These are phyloP conservation scores for Poecilia gillii DNA, from an alignment of 2,797 vertebrate species.

Conservation along the genomic window DNA sequence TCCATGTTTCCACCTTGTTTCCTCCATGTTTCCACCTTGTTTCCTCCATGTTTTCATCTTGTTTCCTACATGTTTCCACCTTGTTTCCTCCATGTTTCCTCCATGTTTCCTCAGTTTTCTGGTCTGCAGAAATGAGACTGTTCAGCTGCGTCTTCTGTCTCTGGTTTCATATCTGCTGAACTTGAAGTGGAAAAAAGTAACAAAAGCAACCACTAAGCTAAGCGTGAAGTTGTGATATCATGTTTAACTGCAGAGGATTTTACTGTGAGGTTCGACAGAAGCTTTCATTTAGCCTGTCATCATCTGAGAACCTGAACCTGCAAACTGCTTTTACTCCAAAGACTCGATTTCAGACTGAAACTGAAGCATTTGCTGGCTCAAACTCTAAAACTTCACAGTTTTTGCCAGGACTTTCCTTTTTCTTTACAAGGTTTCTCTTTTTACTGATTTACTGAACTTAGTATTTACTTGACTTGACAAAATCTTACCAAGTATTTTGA, in stretches of 20 bases:
- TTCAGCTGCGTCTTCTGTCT: conserved; percentile 1
- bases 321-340: not conserved
- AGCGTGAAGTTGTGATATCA: conserved; percentile 7
- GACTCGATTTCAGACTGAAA: conserved; percentile 1
- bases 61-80: too few species aligned
- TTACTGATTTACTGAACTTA: not conserved
- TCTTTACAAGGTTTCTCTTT: not conserved
- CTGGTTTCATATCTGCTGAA: conserved; percentile 5
- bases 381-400: not conserved
- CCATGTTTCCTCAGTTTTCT: too few species aligned
- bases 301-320: conserved; percentile 1
- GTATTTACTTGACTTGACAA: too few species aligned
- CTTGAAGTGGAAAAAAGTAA: not conserved
- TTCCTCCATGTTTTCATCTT: too few species aligned
- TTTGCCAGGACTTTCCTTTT: not conserved
- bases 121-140: not conserved
- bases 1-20: too few species aligned
- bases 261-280: conserved; percentile 7
- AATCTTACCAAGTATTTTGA: too few species aligned
- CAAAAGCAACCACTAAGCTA: not conserved
- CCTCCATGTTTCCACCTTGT: too few species aligned
- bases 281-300: not conserved
- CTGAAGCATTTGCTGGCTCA: not conserved
- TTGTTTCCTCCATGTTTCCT: too few species aligned
- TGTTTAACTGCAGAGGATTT: conserved; percentile 14